Evolutionary conservation across 2,113 vertebrate genomes (phyloP), one percentile per base, ranked within the genome.

Genomic region (Oreocharis arfaki): DNA sequence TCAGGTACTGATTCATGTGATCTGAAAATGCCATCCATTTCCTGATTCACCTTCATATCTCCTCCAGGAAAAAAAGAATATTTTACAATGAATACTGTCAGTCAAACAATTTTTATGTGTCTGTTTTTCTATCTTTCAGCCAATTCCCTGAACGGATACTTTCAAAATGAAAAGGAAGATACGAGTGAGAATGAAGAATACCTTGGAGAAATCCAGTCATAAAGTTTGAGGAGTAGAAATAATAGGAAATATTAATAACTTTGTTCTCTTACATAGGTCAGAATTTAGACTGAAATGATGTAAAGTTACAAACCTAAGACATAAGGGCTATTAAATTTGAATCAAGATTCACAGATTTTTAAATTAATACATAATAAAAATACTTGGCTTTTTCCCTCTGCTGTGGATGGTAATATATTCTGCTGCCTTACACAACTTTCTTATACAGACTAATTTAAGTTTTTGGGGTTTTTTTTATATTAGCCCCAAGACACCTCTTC

Each of bases 1-100:
- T 95, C 32, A 96, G 97, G 90, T 95, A 79, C 97, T 98, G 98
- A 98, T 97, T 97, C 89, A 93, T 97, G 75, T 98, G 98, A 98
- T 84, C 89, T 89, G 97, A 98, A 97, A 98, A 98, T 83, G 98
- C 97, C 98, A 98, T 98, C 98, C 98, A 98, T 98, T 98, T 98
- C 97, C 98, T 98, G 98, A 98, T 98, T 98, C 98, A 98, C 98
- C 98, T 89, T 94, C 41, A 81, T 81, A 52, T 93, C 60, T 84
- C 53, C 39, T 73, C 33, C 32, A 56, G 26, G 17, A n/a, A 47
- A 35, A 41, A 28, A 6, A 4, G 10, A 55, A 50, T 37, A 32
- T 46, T 55, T 23, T 90, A 75, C 73, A 78, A 76, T 42, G 8
- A 21, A 74, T 85, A 73, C 24, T 2, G 3, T 35, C 80, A 89